These are phyloP conservation scores for Melopsittacus undulatus DNA, from an alignment of 2,797 vertebrate genomes.

Conservation along the genomic window DNA sequence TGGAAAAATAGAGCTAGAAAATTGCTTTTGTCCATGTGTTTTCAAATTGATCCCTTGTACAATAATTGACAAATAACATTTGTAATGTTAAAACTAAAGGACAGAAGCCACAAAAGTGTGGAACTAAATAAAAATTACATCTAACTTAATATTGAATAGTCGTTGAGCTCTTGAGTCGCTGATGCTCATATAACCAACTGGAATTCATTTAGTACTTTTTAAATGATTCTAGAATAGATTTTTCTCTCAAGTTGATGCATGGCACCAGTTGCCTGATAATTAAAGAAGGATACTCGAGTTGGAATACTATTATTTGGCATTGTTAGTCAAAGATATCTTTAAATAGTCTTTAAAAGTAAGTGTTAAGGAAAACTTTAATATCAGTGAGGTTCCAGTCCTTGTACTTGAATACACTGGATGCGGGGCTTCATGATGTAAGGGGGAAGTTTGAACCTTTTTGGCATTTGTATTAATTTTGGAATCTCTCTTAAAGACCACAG, in stretches of 20 bases:
- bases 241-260: neutral
- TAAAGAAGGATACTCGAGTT: neutral
- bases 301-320: neutral
- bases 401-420: neutral
- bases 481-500: conserved; percentile 62
- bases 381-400: neutral
- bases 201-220: neutral
- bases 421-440: neutral
- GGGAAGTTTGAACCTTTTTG: neutral
- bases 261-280: neutral
- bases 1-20: neutral
- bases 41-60: neutral
- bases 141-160: neutral
- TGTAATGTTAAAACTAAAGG: neutral
- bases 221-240: neutral
- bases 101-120: neutral
- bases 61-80: neutral
- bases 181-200: neutral
- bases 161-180: neutral
- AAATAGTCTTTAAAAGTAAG: neutral
- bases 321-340: neutral
- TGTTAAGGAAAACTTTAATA: neutral
- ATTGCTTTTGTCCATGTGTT: neutral
- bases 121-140: neutral
- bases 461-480: conserved; percentile 14